Base-by-base conservation (phyloP, 2,113 vertebrate genomes). In the Atlantisia rogersi region DNA sequence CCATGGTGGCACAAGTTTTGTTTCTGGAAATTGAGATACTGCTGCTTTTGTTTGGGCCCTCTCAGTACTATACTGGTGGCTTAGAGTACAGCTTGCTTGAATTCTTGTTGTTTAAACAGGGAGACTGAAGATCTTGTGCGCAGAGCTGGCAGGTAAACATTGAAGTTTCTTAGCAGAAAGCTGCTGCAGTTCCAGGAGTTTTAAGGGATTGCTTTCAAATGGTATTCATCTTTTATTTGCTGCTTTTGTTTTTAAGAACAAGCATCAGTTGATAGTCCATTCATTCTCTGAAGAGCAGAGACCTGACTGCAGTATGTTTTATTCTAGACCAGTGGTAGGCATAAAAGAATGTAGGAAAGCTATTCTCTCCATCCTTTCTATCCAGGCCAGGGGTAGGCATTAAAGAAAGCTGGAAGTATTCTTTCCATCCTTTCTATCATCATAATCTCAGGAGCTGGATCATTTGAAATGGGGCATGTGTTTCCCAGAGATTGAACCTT, bases 211-310 rank as follows among this genome's bases (percentile, higher is more conserved):
- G 14, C 2, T 55, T 89, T 24, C 13, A 52, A 86, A 39, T 31
- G 0, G 4, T 18, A 0, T 25, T 60, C 1, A 31, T n/a, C 39
- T 67, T 26, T 28, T 26, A 13, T 25, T 69, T 4, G 19, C 17
- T 60, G 8, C 7, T 52, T 55, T 22, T 39, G 28, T 50, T 53
- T 50, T 10, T 32, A 46, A n/a, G n/a, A 16, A 15, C 11, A 46
- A 75, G 21, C 1, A 4, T 25, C 0, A 8, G 3, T 3, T 0
- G 4, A 40, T 19, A n/a, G 68, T 73, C 12, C 26, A 53, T 8
- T 2, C 17, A 25, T 26, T 12, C 26, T 60, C 26, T 56, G 31
- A 62, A 44, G 26, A 40, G 58, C 24, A 26, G 44, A 48, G 60
- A 60, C 25, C 35, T 63, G 73, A 14, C 55, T 81, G 82, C 28